A percentile compares a stretch with the other conserved stretches of the same genome.
Evolutionary conservation across 2,797 vertebrate genomes (phyloP).

Genomic region (Coranthus polyacanthus): DNA sequence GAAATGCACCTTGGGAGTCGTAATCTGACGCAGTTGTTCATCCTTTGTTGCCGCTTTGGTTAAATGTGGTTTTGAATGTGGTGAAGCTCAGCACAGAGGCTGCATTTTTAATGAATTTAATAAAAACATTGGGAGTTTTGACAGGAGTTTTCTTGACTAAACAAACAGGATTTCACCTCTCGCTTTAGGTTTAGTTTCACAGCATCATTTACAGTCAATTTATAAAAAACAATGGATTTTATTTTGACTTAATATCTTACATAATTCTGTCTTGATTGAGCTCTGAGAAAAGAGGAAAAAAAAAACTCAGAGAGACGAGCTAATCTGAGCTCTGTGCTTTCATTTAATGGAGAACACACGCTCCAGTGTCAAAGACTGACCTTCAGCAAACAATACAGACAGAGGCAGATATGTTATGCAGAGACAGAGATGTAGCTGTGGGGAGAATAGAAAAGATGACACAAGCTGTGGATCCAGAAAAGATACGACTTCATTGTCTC

Average conservation of each 20-base stretch:
- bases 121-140: too few relatives aligned
- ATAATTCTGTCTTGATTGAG: constrained; percentile 24
- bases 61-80: too few relatives aligned
- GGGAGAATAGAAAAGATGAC: constrained; percentile 1
- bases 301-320: constrained; percentile 1
- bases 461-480: too few relatives aligned
- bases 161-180: background rate
- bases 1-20: too few relatives aligned
- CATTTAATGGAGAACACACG: constrained; percentile 22
- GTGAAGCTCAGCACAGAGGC: too few relatives aligned
- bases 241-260: constrained; percentile 24
- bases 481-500: too few relatives aligned
- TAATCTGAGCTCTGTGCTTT: constrained; percentile 20
- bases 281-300: background rate
- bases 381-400: constrained; percentile 47
- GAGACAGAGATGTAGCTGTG: constrained; percentile 5
- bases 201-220: background rate
- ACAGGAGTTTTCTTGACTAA: too few relatives aligned
- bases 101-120: too few relatives aligned
- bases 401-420: constrained; percentile 1
- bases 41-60: too few relatives aligned
- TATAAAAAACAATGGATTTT: constrained; percentile 19
- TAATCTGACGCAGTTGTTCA: too few relatives aligned
- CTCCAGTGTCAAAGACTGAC: constrained; percentile 53
- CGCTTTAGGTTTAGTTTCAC: background rate